These are phyloP conservation scores for Paracanthobrama guichenoti DNA, from an alignment of 2,113 vertebrate species.

Conservation along the genomic window DNA sequence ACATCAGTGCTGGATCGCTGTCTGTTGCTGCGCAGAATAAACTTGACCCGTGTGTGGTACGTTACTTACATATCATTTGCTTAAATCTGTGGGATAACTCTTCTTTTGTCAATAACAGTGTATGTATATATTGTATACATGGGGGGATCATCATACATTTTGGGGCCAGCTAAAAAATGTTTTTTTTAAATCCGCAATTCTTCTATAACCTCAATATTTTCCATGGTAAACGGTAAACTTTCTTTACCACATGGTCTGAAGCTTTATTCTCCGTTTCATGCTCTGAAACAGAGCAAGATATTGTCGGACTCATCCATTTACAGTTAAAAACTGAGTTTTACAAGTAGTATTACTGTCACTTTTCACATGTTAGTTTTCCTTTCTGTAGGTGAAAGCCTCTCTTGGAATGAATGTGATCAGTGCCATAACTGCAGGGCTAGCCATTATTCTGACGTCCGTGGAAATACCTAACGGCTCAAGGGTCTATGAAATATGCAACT, in stretches of 20 bases:
- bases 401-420: conserved; percentile 43
- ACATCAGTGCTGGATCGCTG: conserved; percentile 45
- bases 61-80: not conserved
- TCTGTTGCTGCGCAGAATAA: not conserved
- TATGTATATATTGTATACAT: not conserved
- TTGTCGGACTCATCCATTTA: not conserved
- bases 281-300: not conserved
- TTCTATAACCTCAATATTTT: not conserved
- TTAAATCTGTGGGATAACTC: not conserved
- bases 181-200: too few relatives aligned
- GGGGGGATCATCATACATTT: not conserved
- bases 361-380: not conserved
- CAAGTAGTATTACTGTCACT: not conserved
- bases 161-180: not conserved
- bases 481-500: not conserved
- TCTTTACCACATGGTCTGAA: not conserved
- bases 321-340: not conserved
- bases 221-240: not conserved
- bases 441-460: not conserved
- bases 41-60: not conserved
- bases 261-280: too few relatives aligned
- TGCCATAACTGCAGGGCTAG: conserved; percentile 16
- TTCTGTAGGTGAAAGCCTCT: conserved; percentile 45
- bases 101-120: not conserved
- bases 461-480: fast-evolving